These are phyloP conservation scores for Trachurus trachurus DNA, from an alignment of 2,797 vertebrate species.

Conservation along the genomic window DNA sequence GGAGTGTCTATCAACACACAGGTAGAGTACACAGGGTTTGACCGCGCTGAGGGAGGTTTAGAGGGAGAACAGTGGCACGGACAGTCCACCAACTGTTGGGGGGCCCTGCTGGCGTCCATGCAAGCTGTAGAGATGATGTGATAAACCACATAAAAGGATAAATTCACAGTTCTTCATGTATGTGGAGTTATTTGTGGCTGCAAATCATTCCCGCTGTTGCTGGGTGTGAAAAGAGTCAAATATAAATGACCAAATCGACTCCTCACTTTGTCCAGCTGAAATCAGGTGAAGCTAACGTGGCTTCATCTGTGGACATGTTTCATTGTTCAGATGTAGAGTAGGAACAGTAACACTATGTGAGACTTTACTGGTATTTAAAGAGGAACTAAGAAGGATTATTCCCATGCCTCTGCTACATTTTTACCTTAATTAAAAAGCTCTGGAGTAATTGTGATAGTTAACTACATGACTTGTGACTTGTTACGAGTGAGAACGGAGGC, in stretches of 20 bases:
- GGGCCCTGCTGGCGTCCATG: slow-evolving; percentile 20
- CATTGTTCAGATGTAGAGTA: background rate
- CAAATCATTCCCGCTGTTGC: background rate
- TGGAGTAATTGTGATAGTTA: too few relatives aligned
- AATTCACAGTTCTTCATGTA: too few relatives aligned
- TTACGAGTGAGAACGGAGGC: too few relatives aligned
- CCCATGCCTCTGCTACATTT: too few relatives aligned
- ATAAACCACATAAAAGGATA: too few relatives aligned
- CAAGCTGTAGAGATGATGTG: slow-evolving; percentile 30
- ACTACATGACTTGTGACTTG: too few relatives aligned
- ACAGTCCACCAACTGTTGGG: slow-evolving; percentile 44
- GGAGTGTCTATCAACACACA: slow-evolving; percentile 72
- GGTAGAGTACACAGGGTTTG: slow-evolving; percentile 54
- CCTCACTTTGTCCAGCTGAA: background rate
- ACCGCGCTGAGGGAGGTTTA: slow-evolving; percentile 68
- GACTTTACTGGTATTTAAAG: too few relatives aligned
- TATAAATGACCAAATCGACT: background rate
- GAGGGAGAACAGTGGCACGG: slow-evolving; percentile 48
- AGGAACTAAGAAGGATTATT: too few relatives aligned
- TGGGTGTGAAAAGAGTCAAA: background rate
- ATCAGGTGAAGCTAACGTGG: background rate
- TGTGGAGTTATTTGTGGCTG: too few relatives aligned
- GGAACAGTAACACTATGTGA: too few relatives aligned
- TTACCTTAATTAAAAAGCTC: too few relatives aligned
- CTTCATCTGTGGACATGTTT: background rate